Evolutionary conservation across 2,888 invertebrate species (phyloP).

Genomic region (Alsophila aescularia): DNA sequence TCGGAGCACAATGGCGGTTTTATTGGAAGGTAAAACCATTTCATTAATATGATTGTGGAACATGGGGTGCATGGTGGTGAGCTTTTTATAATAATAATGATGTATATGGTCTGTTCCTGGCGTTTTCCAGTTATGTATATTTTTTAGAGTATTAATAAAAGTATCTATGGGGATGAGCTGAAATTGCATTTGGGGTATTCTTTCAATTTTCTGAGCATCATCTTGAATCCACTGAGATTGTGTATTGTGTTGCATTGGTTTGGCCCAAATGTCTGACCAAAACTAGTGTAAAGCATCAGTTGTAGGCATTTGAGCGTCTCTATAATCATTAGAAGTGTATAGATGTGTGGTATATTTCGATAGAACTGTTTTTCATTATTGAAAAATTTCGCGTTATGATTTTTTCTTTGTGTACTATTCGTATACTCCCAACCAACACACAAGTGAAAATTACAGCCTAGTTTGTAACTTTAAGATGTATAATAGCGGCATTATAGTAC

Average conservation of each 20-base stretch:
- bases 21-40: too few relatives aligned
- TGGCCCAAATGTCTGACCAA: too few relatives aligned
- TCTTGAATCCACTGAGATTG: not conserved
- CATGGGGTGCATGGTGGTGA: too few relatives aligned
- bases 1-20: too few relatives aligned
- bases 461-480: too few relatives aligned
- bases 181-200: not conserved
- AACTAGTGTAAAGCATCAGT: not conserved
- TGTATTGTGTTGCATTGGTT: not conserved
- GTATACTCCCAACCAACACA: too few relatives aligned
- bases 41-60: not conserved
- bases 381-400: constrained; percentile 12
- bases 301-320: not conserved
- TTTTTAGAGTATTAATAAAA: not conserved
- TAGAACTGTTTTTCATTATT: constrained; percentile 23
- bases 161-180: too few relatives aligned
- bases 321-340: not conserved
- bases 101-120: constrained; percentile 11
- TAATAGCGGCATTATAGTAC: too few relatives aligned
- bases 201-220: not conserved
- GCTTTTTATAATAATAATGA: too few relatives aligned
- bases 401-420: constrained; percentile 11
- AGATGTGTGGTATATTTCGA: not conserved
- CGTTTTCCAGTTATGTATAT: constrained; percentile 6
- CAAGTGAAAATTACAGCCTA: too few relatives aligned